phyloP scores from a whole-genome alignment of 2,797 vertebrate species.

The Melanotaenia parkinsoni region DNA sequence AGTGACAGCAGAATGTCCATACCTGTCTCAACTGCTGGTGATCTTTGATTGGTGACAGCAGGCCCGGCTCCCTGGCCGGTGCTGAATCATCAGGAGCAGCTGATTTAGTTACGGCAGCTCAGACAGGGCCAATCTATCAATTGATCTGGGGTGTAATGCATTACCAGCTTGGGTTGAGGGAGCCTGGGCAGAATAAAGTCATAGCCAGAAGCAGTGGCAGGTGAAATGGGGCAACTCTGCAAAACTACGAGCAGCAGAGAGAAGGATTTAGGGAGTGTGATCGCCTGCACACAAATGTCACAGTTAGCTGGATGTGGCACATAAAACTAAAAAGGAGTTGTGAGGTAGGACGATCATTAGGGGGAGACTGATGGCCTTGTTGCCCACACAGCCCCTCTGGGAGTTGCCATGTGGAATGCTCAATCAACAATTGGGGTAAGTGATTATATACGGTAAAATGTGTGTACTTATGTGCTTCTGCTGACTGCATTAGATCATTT shows the following conservation, averaged over 20 bases:
- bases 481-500: slow-evolving; percentile 22
- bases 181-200: slow-evolving; percentile 72
- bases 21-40: slow-evolving; percentile 78
- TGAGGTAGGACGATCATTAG: slow-evolving; percentile 71
- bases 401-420: slow-evolving; percentile 60
- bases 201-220: slow-evolving; percentile 61
- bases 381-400: slow-evolving; percentile 54
- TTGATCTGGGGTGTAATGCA: slow-evolving; percentile 75
- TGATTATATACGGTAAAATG: slow-evolving; percentile 37
- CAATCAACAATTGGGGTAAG: slow-evolving; percentile 70
- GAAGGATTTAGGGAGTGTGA: slow-evolving; percentile 79
- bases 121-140: slow-evolving; percentile 80
- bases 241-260: slow-evolving; percentile 41
- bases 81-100: slow-evolving; percentile 83
- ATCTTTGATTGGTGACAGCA: slow-evolving; percentile 83
- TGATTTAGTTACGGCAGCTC: slow-evolving; percentile 78
- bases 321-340: slow-evolving; percentile 68
- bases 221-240: slow-evolving; percentile 54
- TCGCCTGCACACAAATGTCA: slow-evolving; percentile 72
- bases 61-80: slow-evolving; percentile 75
- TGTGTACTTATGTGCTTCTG: slow-evolving; percentile 20
- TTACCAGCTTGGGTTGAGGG: slow-evolving; percentile 75
- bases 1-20: slow-evolving; percentile 83
- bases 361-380: slow-evolving; percentile 74
- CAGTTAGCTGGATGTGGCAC: slow-evolving; percentile 75